Conservation (phyloP, 2,888 invertebrate species). For the Phorcus lineatus region DNA sequence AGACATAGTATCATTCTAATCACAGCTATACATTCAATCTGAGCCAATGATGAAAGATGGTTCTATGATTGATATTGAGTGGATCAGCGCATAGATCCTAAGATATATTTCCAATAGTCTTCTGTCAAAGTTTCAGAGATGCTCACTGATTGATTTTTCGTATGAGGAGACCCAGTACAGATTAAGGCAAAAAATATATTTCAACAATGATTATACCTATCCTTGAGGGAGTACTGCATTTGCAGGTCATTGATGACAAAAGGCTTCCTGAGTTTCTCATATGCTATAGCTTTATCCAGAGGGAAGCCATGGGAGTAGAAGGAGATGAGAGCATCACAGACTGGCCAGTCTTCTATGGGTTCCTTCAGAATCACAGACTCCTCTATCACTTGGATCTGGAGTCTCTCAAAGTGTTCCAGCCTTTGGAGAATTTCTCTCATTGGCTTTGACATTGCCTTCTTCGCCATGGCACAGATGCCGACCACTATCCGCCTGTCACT, state of each 20-base stretch:
- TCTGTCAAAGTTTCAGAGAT: no score
- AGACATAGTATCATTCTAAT: no score
- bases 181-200: neutral
- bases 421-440: slow-evolving; percentile 99
- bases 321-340: slow-evolving; percentile 97
- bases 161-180: no score
- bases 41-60: no score
- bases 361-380: slow-evolving; percentile 97
- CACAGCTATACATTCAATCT: no score
- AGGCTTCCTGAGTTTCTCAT: slow-evolving; percentile 93
- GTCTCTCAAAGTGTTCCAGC: slow-evolving; percentile 90
- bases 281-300: slow-evolving; percentile 96
- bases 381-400: slow-evolving; percentile 91
- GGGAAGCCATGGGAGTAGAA: slow-evolving; percentile 99
- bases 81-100: no score
- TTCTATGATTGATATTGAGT: no score
- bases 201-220: slow-evolving; percentile 76
- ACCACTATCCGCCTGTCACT: slow-evolving; percentile 82
- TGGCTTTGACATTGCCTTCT: slow-evolving; percentile 98
- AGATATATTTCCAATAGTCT: no score
- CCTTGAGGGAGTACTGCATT: slow-evolving; percentile 98
- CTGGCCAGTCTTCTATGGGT: slow-evolving; percentile 98
- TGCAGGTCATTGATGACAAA: slow-evolving; percentile 98
- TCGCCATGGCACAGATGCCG: slow-evolving; percentile 99
- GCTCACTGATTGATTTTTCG: no score